Conservation (phyloP, 2,113 vertebrate genomes). For the Sialia sialis region DNA sequence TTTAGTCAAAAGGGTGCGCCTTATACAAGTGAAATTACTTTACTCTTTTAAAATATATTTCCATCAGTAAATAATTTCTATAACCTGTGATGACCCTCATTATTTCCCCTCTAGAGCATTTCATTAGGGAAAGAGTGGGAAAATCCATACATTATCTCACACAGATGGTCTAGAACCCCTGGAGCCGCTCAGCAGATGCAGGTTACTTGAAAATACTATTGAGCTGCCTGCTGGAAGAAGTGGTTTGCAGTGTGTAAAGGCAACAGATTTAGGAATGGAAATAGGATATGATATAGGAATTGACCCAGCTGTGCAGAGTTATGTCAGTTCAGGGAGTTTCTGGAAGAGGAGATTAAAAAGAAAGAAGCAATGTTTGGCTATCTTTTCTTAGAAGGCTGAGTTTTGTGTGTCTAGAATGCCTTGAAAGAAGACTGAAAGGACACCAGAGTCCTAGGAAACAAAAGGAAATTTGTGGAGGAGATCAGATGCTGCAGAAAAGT, state of each 20-base stretch:
- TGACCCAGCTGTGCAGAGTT: background rate
- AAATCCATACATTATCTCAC: background rate
- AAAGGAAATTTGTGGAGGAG: background rate
- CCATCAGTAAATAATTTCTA: background rate
- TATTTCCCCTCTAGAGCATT: background rate
- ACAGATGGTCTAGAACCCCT: background rate
- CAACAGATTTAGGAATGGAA: background rate
- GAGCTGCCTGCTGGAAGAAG: background rate
- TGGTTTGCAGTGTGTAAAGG: background rate
- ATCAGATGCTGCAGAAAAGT: background rate
- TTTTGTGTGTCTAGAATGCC: background rate
- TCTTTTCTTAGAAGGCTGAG: background rate
- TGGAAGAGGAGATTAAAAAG: background rate
- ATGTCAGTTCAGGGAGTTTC: background rate
- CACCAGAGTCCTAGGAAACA: background rate
- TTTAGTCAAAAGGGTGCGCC: too few species aligned
- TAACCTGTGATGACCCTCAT: background rate
- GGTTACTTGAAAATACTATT: background rate
- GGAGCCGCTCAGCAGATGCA: background rate
- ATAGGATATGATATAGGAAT: background rate
- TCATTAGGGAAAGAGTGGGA: background rate
- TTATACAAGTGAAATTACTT: too few species aligned
- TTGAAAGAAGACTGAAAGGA: background rate
- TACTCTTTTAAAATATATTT: background rate
- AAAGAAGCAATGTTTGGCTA: background rate